Conservation (phyloP, 2,888 invertebrate genomes). For the Anoplius nigerrimus region DNA sequence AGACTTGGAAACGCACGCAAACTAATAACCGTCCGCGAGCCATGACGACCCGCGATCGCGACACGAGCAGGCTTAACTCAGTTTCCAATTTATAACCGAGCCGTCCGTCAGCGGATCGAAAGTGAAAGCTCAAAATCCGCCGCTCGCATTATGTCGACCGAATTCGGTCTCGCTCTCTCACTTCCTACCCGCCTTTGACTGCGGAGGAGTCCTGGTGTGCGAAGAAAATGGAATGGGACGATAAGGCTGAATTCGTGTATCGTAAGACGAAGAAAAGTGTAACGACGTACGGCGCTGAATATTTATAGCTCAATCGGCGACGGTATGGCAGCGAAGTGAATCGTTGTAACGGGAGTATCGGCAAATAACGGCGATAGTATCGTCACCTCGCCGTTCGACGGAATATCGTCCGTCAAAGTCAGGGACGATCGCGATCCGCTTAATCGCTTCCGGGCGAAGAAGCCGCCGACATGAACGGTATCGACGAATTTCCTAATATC, state of each 20-base stretch:
- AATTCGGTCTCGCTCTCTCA: too few species aligned
- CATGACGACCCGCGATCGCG: conserved; percentile 20
- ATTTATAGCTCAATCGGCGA: too few species aligned
- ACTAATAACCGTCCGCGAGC: conserved; percentile 39
- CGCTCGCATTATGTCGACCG: too few species aligned
- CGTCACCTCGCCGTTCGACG: background rate
- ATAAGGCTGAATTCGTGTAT: too few species aligned
- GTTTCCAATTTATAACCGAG: conserved; percentile 41
- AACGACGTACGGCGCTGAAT: too few species aligned
- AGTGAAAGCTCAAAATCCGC: conserved; percentile 31
- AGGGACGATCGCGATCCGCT: conserved; percentile 32
- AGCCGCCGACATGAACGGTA: conserved; percentile 22
- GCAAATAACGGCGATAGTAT: too few species aligned
- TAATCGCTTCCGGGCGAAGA: conserved; percentile 33
- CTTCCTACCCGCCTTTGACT: too few species aligned
- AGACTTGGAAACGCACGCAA: conserved; percentile 29
- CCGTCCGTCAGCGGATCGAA: conserved; percentile 26
- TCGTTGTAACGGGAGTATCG: too few species aligned
- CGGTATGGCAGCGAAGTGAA: too few species aligned
- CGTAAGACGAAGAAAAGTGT: too few species aligned
- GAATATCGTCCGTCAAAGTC: conserved; percentile 19
- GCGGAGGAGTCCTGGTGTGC: too few species aligned
- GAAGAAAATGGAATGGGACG: too few species aligned
- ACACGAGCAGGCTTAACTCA: conserved; percentile 34
- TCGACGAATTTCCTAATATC: conserved; percentile 44